Base-by-base conservation (phyloP, 92 coral and sea anemone species). In the Anthopleura xanthogrammica region DNA sequence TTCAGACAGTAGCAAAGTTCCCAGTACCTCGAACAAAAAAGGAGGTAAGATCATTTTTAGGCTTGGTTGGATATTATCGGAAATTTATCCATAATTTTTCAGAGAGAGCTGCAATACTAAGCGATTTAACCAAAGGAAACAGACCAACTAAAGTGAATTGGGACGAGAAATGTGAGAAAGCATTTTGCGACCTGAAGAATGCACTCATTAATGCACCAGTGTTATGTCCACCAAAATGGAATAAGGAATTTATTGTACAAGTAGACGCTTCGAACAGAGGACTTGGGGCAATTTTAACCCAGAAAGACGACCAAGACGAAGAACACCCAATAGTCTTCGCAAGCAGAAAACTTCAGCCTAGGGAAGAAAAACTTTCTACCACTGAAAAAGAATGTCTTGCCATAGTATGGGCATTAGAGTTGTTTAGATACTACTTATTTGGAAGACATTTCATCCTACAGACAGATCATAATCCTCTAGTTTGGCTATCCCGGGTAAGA, bases 261-360 rank as follows among this genome's bases (percentile, higher is more conserved):
- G 91, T 85, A 60, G 91, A 90, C 80, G 94, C 94, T 12, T 90
- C 89, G 14, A 77, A 80, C 77, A 62, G 81, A 72, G 93, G 89
- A 41, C 85, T 91, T 23, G 87, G 91, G 3, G 89, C 89, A 13
- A 79, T 88, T 43, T 64, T 88, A 60, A 79, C 85, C 56, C 91
- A 88, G 72, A 72, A 83, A 52, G 84, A 90, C 80, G 66, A 83
- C 58, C 57, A 83, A 7, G 90, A 85, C 20, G 82, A 87, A 54
- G 93, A 90, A 76, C 91, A 90, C 68, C 91, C 87, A 9, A 74
- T 90, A 5, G 90, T 80, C 8, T 90, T 55, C 84, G 93, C 89
- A 7, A 87, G 91, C 54, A 90, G 89, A 70, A 86, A 81, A 52
- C 78, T 82, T 24, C 86, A 80, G 66, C 89, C 83, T 16, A 86